Conservation (phyloP, 2,113 vertebrate genomes). For the Leuciscus idus region DNA sequence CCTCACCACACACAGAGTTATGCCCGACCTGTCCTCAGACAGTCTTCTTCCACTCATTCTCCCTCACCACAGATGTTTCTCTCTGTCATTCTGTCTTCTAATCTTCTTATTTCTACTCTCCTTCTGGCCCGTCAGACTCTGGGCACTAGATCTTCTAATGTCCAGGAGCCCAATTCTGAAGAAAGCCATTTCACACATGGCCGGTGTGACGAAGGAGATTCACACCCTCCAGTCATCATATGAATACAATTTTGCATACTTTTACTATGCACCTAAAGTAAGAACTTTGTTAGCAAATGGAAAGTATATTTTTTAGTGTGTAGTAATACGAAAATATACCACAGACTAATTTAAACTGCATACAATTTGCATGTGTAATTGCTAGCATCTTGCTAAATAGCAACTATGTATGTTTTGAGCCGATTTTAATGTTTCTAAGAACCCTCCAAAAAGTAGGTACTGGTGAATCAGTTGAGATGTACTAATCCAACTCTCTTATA, state of each 20-base stretch:
- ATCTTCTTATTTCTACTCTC: constrained; percentile 8
- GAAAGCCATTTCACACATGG: constrained; percentile 37
- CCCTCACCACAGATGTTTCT: constrained; percentile 8
- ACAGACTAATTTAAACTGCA: not conserved
- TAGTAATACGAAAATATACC: not conserved
- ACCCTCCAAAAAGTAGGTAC: not conserved
- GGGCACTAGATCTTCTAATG: not conserved
- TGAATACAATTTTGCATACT: not conserved
- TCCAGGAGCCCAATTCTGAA: constrained; percentile 16
- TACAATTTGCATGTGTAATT: not conserved
- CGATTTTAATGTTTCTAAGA: not conserved
- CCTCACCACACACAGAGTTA: constrained; percentile 36
- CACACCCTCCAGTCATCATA: not conserved
- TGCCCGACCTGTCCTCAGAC: constrained; percentile 28
- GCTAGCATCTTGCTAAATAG: not conserved
- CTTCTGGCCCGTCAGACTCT: not conserved
- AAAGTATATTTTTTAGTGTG: not conserved
- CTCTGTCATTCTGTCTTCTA: constrained; percentile 22
- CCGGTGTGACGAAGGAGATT: not conserved
- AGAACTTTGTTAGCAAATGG: not conserved
- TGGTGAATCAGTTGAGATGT: not conserved
- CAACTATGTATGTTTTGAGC: not conserved
- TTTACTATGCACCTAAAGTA: not conserved
- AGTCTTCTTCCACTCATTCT: constrained; percentile 26
- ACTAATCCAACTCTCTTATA: not conserved